These are phyloP conservation scores for Lates calcarifer DNA, from an alignment of 2,113 vertebrate genomes.

Conservation along the genomic window DNA sequence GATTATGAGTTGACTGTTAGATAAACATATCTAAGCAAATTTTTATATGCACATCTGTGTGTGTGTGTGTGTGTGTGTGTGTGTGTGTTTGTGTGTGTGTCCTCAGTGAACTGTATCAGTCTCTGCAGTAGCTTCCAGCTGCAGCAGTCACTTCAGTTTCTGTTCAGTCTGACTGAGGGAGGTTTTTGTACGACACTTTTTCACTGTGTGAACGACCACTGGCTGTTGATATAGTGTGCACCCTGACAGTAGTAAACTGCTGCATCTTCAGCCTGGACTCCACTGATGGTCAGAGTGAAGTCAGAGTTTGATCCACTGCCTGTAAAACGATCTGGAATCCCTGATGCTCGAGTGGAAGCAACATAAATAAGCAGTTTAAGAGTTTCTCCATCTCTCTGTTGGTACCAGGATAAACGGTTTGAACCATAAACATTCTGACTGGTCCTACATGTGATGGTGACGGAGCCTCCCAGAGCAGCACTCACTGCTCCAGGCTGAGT, in stretches of 20 bases:
- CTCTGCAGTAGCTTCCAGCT: conserved; percentile 14
- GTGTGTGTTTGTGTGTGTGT: not conserved
- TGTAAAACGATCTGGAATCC: conserved; percentile 20
- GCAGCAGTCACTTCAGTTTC: conserved; percentile 18
- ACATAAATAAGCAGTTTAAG: too few relatives aligned
- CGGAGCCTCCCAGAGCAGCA: too few relatives aligned
- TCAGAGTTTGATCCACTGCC: conserved; percentile 37
- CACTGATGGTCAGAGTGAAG: conserved; percentile 56
- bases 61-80: not conserved
- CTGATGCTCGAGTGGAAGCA: conserved; percentile 10
- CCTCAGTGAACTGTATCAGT: conserved; percentile 8
- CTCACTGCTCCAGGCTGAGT: too few relatives aligned
- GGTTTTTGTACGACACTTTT: conserved; percentile 54
- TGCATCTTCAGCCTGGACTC: conserved; percentile 45
- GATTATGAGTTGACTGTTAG: too few relatives aligned
- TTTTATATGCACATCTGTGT: too few relatives aligned
- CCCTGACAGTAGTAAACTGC: conserved; percentile 42
- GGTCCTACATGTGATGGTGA: too few relatives aligned
- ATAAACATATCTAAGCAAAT: too few relatives aligned
- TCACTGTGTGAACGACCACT: conserved; percentile 28
- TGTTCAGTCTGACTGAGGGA: conserved; percentile 38
- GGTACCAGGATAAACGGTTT: too few relatives aligned
- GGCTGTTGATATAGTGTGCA: accelerated
- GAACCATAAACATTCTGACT: too few relatives aligned
- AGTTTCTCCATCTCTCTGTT: too few relatives aligned